phyloP scores from a whole-genome alignment of 2,113 vertebrate species.

The Myodes glareolus region DNA sequence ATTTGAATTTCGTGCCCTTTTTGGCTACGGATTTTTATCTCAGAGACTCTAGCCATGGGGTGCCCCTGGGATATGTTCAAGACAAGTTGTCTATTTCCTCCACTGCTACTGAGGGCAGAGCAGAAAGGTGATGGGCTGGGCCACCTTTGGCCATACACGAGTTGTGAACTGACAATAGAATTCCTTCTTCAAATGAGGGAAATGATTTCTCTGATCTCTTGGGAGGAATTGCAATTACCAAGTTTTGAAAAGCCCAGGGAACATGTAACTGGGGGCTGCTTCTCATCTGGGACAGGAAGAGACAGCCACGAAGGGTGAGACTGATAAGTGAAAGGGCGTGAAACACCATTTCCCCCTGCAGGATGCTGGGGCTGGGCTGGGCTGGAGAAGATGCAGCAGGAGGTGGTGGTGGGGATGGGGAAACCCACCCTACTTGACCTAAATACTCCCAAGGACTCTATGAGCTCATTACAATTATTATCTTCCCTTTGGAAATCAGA shows the following conservation, averaged over 20 bases:
- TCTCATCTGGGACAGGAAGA: conserved; percentile 78
- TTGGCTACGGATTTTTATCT: conserved; percentile 39
- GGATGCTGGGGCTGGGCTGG: conserved; percentile 63
- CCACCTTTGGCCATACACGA: conserved; percentile 56
- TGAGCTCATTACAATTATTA: conserved; percentile 26
- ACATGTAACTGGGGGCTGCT: conserved; percentile 59
- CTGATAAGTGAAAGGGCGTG: conserved; percentile 78
- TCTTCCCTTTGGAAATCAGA: not conserved
- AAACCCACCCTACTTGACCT: conserved; percentile 40
- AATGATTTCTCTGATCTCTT: conserved; percentile 78
- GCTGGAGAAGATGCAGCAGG: conserved; percentile 44
- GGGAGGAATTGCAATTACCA: conserved; percentile 79
- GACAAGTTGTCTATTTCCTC: conserved; percentile 40
- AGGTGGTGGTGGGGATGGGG: conserved; percentile 18
- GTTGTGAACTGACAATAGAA: conserved; percentile 75
- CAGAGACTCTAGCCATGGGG: not conserved
- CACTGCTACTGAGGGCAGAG: conserved; percentile 38
- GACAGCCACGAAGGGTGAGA: conserved; percentile 68
- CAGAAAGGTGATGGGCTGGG: conserved; percentile 71
- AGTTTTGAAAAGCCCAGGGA: conserved; percentile 73
- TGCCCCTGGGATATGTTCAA: not conserved
- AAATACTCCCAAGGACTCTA: conserved; percentile 19
- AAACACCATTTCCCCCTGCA: conserved; percentile 73
- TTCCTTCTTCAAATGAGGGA: conserved; percentile 76
- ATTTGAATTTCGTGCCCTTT: conserved; percentile 21